Conservation (phyloP, 2,113 vertebrate species). For the Pterophyllum scalare region DNA sequence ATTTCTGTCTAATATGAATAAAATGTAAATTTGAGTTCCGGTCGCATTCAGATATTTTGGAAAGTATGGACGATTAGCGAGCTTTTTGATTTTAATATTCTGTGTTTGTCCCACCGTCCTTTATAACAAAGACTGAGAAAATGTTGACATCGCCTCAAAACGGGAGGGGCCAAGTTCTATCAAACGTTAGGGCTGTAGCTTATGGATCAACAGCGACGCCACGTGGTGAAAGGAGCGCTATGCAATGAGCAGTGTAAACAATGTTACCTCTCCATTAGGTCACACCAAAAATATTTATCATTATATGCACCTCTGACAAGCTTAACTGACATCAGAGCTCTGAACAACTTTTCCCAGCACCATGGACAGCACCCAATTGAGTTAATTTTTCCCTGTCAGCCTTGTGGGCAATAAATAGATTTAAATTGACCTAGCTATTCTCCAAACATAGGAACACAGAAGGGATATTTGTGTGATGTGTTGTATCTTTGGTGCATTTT, state of each 20-base stretch:
- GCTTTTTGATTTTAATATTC: neutral
- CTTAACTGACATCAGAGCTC: neutral
- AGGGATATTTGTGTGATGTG: neutral
- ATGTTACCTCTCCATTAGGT: neutral
- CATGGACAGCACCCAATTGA: slow-evolving; percentile 28
- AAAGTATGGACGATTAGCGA: neutral
- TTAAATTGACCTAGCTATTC: neutral
- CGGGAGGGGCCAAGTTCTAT: slow-evolving; percentile 64
- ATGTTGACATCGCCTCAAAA: slow-evolving; percentile 19
- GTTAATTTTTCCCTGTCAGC: neutral
- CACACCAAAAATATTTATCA: neutral
- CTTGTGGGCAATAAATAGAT: neutral
- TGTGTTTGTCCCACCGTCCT: slow-evolving; percentile 19
- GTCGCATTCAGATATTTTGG: neutral
- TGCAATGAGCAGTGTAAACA: neutral
- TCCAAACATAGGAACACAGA: neutral
- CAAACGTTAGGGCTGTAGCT: neutral
- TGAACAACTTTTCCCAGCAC: slow-evolving; percentile 34
- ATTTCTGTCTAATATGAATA: slow-evolving; percentile 33
- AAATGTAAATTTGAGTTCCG: neutral
- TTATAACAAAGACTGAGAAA: slow-evolving; percentile 71
- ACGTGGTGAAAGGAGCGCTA: slow-evolving; percentile 29
- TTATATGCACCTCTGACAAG: neutral
- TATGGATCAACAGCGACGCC: slow-evolving; percentile 72
- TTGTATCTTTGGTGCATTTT: slow-evolving; percentile 24